Evolutionary conservation across 2,113 vertebrate genomes (phyloP).

Genomic region (Pogona vitticeps): DNA sequence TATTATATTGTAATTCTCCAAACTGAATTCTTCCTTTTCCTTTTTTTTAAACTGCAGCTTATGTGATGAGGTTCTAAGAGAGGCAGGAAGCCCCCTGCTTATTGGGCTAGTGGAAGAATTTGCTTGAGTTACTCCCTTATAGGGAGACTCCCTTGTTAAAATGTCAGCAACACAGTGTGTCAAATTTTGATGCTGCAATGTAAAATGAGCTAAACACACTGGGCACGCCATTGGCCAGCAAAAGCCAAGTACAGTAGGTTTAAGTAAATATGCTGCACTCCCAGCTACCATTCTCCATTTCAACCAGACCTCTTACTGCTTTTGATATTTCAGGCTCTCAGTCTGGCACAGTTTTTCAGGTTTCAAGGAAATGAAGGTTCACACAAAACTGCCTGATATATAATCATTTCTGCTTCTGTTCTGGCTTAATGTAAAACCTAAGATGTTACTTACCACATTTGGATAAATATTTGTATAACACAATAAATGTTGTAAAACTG

Average conservation of each 20-base stretch:
- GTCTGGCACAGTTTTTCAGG: not conserved
- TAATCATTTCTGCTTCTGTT: not conserved
- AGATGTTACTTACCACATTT: not conserved
- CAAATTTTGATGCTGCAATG: not conserved
- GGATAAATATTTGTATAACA: not conserved
- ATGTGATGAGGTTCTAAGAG: too few species aligned
- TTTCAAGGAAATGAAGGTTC: not conserved
- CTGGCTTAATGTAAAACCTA: not conserved
- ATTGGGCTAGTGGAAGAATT: not conserved
- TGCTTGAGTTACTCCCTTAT: not conserved
- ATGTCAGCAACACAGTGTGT: not conserved
- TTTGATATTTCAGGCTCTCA: not conserved
- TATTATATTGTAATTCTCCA: not conserved
- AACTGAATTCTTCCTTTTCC: not conserved
- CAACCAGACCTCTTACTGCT: not conserved
- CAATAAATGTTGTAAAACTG: not conserved
- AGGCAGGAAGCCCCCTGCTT: not conserved
- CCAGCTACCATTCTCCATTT: not conserved
- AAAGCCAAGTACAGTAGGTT: not conserved
- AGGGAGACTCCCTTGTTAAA: not conserved
- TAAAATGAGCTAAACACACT: conserved; percentile 5
- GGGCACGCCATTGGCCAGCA: not conserved
- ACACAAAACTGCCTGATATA: not conserved
- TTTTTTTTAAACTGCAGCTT: not conserved
- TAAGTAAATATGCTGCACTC: not conserved